Conservation (phyloP, 2,888 invertebrate species). For the Xestia rhomboidea region DNA sequence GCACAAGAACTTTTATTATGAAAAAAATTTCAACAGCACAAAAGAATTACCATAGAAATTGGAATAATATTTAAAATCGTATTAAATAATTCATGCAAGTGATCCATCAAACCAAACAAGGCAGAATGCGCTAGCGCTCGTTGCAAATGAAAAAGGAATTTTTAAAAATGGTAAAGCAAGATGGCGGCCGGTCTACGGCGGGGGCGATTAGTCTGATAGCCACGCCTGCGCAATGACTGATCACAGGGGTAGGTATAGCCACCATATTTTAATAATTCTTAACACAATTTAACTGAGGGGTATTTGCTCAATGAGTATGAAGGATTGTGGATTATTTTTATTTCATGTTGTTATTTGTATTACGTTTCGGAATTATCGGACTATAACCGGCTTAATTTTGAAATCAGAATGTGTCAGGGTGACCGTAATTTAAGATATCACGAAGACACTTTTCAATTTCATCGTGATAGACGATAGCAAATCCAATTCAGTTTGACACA, state of each 20-base stretch:
- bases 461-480: not conserved
- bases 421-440: not conserved
- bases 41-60: constrained; percentile 56
- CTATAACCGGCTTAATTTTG: constrained; percentile 16
- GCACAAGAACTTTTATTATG: not conserved
- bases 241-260: constrained; percentile 63
- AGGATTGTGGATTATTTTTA: constrained; percentile 54
- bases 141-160: constrained; percentile 71
- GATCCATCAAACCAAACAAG: constrained; percentile 75
- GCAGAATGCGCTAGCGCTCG: constrained; percentile 78
- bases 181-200: constrained; percentile 80
- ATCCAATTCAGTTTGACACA: not conserved
- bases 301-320: constrained; percentile 39
- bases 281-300: constrained; percentile 49
- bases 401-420: not conserved
- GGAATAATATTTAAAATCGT: constrained; percentile 58
- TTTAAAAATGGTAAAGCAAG: constrained; percentile 78
- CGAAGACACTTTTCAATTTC: not conserved
- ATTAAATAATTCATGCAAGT: constrained; percentile 64
- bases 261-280: constrained; percentile 61
- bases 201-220: constrained; percentile 83
- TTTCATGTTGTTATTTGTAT: constrained; percentile 37
- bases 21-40: constrained; percentile 27
- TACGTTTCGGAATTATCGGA: constrained; percentile 31
- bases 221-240: constrained; percentile 77